Percentiles rank a stretch among this genome's conserved stretches.
These are phyloP conservation scores for Tapirus terrestris DNA, from an alignment of 2,113 vertebrate species.

Conservation along the genomic window DNA sequence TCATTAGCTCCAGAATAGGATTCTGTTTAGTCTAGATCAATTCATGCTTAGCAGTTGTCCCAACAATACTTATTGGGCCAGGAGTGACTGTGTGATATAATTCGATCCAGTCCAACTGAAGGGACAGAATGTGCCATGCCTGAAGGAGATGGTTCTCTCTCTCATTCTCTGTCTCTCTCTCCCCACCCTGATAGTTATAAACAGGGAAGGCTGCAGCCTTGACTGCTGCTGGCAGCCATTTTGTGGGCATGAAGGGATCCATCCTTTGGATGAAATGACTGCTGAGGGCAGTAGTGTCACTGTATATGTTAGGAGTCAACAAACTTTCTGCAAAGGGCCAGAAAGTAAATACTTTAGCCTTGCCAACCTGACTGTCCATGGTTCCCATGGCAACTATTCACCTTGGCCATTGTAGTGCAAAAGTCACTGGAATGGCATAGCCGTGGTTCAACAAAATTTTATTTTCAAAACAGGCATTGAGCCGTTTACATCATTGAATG, in stretches of 20 bases:
- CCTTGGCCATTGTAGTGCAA: background rate
- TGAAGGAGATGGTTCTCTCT: background rate
- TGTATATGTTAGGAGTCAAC: background rate
- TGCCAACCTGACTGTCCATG: background rate
- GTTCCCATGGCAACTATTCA: slow-evolving; percentile 18
- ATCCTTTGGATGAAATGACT: slow-evolving; percentile 10
- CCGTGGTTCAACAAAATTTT: background rate
- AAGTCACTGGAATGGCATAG: background rate
- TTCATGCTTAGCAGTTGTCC: background rate
- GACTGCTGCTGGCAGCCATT: background rate
- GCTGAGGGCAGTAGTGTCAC: background rate
- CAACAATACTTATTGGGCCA: background rate
- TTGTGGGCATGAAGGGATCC: background rate
- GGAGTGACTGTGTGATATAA: background rate
- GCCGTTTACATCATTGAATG: slow-evolving; percentile 21
- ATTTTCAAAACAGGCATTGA: background rate
- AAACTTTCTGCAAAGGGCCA: background rate
- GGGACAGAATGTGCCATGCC: background rate
- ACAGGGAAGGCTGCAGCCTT: background rate
- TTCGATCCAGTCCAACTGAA: background rate
- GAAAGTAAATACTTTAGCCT: background rate
- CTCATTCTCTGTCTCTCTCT: background rate
- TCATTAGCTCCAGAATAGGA: background rate
- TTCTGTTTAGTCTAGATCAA: background rate
- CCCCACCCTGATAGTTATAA: too few relatives aligned